Conservation (phyloP, 2,113 vertebrate genomes). For the Oryzias curvinotus region DNA sequence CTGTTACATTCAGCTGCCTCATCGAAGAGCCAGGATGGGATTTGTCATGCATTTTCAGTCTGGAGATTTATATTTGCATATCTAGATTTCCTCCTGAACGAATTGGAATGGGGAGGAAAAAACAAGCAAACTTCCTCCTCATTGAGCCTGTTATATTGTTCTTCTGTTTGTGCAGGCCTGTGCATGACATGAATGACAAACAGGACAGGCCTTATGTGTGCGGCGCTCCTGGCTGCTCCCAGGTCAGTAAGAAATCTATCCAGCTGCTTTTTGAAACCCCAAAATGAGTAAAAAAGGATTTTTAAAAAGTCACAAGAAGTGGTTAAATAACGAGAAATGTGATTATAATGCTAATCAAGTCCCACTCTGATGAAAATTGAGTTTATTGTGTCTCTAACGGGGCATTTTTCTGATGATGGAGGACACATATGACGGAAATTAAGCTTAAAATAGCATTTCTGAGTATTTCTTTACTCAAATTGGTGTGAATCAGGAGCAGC, state of each 20-base stretch:
- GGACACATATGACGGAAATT: no score
- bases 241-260: slow-evolving; percentile 82
- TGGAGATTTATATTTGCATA: slow-evolving; percentile 16
- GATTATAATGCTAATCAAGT: no score
- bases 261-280: background rate
- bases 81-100: background rate
- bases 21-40: slow-evolving; percentile 20
- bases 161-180: slow-evolving; percentile 78
- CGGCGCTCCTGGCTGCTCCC: slow-evolving; percentile 93
- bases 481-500: no score
- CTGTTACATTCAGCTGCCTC: slow-evolving; percentile 23
- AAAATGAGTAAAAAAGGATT: no score
- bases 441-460: no score
- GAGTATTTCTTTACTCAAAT: no score
- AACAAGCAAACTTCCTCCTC: background rate
- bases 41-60: slow-evolving; percentile 10
- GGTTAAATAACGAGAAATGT: no score
- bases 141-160: slow-evolving; percentile 22
- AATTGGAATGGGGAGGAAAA: background rate
- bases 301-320: no score
- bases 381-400: no score
- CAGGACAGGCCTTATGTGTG: slow-evolving; percentile 95
- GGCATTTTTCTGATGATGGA: no score
- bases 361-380: no score
- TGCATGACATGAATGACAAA: slow-evolving; percentile 97